These are phyloP conservation scores for Ferrisia virgata DNA, from an alignment of 2,888 invertebrate species.

Conservation along the genomic window DNA sequence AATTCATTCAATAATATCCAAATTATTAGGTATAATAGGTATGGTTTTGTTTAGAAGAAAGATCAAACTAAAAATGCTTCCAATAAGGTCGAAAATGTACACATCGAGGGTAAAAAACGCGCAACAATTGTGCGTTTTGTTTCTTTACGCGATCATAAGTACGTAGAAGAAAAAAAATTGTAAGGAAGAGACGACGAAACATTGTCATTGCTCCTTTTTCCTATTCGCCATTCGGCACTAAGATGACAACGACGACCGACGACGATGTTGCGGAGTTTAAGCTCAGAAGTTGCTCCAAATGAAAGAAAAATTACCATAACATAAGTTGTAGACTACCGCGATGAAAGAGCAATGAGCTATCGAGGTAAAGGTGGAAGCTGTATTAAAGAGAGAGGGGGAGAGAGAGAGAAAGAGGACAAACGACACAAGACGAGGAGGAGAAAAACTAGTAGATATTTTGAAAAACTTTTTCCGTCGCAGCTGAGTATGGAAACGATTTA, in stretches of 20 bases:
- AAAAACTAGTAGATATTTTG: slow-evolving; percentile 9
- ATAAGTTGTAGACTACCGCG: slow-evolving; percentile 18
- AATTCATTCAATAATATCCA: too few species aligned
- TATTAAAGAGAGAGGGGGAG: background rate
- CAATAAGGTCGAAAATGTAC: background rate
- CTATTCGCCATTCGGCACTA: too few species aligned
- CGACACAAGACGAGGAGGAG: too few species aligned
- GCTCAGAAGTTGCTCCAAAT: slow-evolving; percentile 16
- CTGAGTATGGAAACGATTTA: slow-evolving; percentile 31
- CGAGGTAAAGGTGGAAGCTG: background rate
- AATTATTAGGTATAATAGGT: too few species aligned
- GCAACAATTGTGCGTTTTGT: slow-evolving; percentile 18
- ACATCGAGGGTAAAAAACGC: background rate
- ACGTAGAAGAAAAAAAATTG: too few species aligned
- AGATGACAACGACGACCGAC: background rate
- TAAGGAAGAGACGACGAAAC: background rate
- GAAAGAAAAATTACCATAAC: slow-evolving; percentile 33
- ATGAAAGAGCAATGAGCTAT: too few species aligned
- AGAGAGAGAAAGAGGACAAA: too few species aligned
- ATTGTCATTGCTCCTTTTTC: background rate
- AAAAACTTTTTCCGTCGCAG: slow-evolving; percentile 18
- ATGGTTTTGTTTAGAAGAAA: background rate
- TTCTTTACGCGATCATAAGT: background rate
- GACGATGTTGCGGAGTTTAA: too few species aligned
- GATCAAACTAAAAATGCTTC: background rate